Evolutionary conservation across 2,797 vertebrate species (phyloP), one percentile per base, ranked within the genome.

Genomic region (Micrastur ruficollis): DNA sequence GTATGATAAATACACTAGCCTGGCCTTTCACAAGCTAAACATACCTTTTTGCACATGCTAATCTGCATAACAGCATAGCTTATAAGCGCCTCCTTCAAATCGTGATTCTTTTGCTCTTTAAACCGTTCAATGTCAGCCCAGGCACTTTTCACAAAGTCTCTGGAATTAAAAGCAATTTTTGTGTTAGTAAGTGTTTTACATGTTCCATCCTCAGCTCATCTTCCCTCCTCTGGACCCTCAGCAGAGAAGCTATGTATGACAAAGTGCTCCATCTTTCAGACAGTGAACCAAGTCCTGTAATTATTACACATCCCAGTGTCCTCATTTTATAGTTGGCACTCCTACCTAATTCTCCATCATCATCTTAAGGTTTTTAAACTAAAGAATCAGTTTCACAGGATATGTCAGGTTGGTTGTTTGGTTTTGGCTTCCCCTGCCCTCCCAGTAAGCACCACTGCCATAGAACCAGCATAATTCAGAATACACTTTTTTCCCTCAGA

Each of bases 41-140:
- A 0, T 95, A 99, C 99, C 99, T 99, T 99, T 98, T 99, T 99
- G 96, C 99, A 99, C 99, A 99, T 99, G 97, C 98, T 99, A 91
- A 99, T 99, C 92, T 99, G 99, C 99, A 99, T 99, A 58, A 99
- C 98, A 5, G 99, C 99, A 16, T 99, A 99, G 96, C 98, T 99
- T 93, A 99, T 98, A 67, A 99, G 98, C 2, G 99, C 99, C 78
- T 99, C 99, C 93, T 98, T 98, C 89, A 99, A 97, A 86, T 99
- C 99, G 17, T 97, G 98, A 94, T 99, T 99, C 97, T 99, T 99
- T 94, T 99, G 99, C 81, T 99, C 99, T 95, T 98, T 99, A 80
- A 99, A 99, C 61, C 99, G 98, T 75, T 99, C 99, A 34, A 99
- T 98, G 95, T 99, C 99, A 86, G 98, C 97, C 99, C 99, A 99